Base-by-base conservation (phyloP, 2,113 vertebrate species). In the Serilophus lunatus region DNA sequence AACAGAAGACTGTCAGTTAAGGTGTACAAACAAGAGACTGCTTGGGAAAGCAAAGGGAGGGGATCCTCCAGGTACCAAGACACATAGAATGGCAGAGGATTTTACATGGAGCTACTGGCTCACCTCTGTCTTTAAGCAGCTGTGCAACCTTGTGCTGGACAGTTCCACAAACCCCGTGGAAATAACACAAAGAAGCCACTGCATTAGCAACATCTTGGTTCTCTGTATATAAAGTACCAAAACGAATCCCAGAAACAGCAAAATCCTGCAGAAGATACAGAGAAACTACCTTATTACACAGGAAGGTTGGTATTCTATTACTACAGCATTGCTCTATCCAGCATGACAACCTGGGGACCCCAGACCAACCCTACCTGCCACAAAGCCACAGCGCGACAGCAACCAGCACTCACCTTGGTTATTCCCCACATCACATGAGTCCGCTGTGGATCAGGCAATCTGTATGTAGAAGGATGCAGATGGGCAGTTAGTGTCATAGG, bases 371-470 rank as follows among this genome's bases (percentile, higher is more conserved):
- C 25, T 9, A 38, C 15, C 44, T 59, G 75, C 14, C n/a, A 17
- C 60, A 71, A 51, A 69, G 65, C 33, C n/a, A 17, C 1, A 2
- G 50, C 51, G 56, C 0, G 1, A 6, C 2, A 42, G 54, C 25
- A 56, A 44, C 7, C 36, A 71, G 54, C 51, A 79, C 97, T 96
- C 96, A 99, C 99, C 98, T 99, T 99, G 96, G 98, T 99, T 94
- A 99, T 66, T 6, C 99, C 98, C 99, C 99, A 99, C 98, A 99
- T 97, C 65, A 99, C 98, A 6, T 99, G 99, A 31, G 99, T 99
- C 97, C 99, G 98, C 97, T 99, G 98, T 31, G 99, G 98, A 96
- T 99, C 99, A 17, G 99, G 99, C 95, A 99, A 97, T 96, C 99
- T 99, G 98, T 94, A 69, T 96, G 92, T 87, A 90, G 82, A 96